phyloP scores from a whole-genome alignment of 2,113 vertebrate genomes.

The Salvelinus sp. region DNA sequence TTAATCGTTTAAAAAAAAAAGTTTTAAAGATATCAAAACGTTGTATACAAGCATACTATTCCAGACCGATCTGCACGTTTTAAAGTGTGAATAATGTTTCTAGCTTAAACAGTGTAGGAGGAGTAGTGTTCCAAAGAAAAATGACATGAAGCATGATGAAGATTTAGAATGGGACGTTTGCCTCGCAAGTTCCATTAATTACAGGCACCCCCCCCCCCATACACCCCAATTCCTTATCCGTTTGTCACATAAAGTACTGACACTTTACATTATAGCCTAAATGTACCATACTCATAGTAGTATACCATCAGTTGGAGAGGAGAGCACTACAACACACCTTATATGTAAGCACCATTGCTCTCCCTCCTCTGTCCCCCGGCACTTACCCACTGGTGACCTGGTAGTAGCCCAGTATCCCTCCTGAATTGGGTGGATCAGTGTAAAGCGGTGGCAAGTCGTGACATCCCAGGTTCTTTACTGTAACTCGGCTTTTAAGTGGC shows the following conservation, averaged over 20 bases:
- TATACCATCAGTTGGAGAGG: neutral
- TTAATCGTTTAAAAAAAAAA: no score
- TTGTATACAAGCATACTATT: no score
- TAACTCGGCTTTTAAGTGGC: neutral
- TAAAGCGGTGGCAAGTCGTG: slow-evolving; percentile 6
- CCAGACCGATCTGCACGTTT: no score
- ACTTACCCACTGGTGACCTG: slow-evolving; percentile 18
- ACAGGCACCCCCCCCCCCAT: neutral
- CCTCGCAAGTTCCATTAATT: no score
- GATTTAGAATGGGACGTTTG: no score
- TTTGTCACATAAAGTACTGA: neutral
- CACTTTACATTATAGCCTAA: neutral
- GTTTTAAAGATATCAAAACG: no score
- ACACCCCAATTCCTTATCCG: neutral
- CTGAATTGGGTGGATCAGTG: slow-evolving; percentile 14
- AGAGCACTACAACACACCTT: no score
- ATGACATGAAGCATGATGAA: no score
- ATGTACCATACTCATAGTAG: neutral
- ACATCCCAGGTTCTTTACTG: slow-evolving; percentile 6
- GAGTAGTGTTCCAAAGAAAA: no score
- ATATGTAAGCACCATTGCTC: no score
- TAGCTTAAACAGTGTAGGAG: no score
- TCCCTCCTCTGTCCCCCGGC: neutral
- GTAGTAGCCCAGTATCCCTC: neutral
- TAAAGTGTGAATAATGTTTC: no score